Evolutionary conservation across 2,113 vertebrate genomes (phyloP), one percentile per base, ranked within the genome.

Genomic region (human (Homo sapiens)): DNA sequence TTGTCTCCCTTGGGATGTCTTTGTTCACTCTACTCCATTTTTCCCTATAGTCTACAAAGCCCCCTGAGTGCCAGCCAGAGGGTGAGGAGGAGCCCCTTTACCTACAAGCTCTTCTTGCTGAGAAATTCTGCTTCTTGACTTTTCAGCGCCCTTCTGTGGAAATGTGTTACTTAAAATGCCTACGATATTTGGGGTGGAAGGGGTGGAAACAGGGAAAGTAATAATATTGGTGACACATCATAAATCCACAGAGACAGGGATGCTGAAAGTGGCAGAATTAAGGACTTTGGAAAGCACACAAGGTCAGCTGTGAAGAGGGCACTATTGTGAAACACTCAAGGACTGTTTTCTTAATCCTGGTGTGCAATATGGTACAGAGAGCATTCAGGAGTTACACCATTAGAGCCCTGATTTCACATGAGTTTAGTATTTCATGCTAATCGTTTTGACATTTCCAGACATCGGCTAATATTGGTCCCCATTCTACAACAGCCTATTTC

Each of bases 191-290:
- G 96, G 97, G 93, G 81, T 96, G 89, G 91, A 95, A 96, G 61
- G 45, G 92, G 96, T 97, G 95, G 97, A 97, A 98, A 95, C 95
- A 98, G 97, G 97, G 35, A 95, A 96, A 94, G 84, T 95, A 93
- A 97, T 96, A 96, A 92, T 93, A 92, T 84, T 95, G 98, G 98
- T 97, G 98, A 95, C 97, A 98, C 97, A 75, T 97, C 97, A 98
- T 98, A 98, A 98, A 99, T 98, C 98, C 96, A 83, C 91, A 84
- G 97, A 78, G 50, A 98, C 93, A 89, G 93, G 79, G 89, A 98
- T 97, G 98, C 97, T 98, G 97, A 98, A 98, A 98, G 89, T 96
- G 95, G 93, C 97, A 98, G 97, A 95, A 94, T 96, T 98, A 98
- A 98, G 97, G 96, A 98, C 95, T 98, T 97, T 96, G 97, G 97